Evolutionary conservation across 2,888 invertebrate species (phyloP), one percentile per base, ranked within the genome.

Genomic region (Xanthia icteritia): DNA sequence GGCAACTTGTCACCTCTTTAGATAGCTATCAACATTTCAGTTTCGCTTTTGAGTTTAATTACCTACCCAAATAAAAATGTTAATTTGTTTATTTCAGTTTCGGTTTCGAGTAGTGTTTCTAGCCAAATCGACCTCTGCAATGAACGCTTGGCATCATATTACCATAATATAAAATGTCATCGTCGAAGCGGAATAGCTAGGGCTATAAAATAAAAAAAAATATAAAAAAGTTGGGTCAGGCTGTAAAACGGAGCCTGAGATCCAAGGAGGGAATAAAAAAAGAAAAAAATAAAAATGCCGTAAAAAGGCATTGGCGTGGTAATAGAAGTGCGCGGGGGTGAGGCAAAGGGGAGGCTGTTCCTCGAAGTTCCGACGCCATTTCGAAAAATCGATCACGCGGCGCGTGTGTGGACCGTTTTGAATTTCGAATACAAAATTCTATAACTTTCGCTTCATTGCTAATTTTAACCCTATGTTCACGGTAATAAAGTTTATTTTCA

Each of bases 381-480:
- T 96, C 94, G 92, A 96, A 96, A 88, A 96, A 96, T 96, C 96
- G 95, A 96, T 96, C 94, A 93, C 92, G 88, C 91, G 92, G 93
- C 95, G 94, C 94, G 95, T 94, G 94, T 95, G 94, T 95, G 94
- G 86, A 92, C 91, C 90, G 93, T 95, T 95, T 95, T 94, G 94
- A 89, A 92, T 92, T 94, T 93, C 90, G 90, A 93, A 91, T 91
- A 93, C 88, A 91, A 92, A 90, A 75, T 73, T 90, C 84, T 90
- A 86, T 81, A 88, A 77, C 79, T 81, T 82, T 70, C n/a, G 20
- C 39, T 64, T 31, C 20, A 31, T 72, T 89, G 83, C 73, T 39
- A 88, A 89, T 83, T 74, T 73, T 31, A 56, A 78, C 89, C 73
- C 66, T 92, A 88, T 23, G 0, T 0, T 0, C 13, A 8, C 0